A percentile compares a stretch with the other conserved stretches of the same genome.
These are phyloP conservation scores for Tetragonula clypearis DNA, from an alignment of 1,140 invertebrate genomes.

Conservation along the genomic window DNA sequence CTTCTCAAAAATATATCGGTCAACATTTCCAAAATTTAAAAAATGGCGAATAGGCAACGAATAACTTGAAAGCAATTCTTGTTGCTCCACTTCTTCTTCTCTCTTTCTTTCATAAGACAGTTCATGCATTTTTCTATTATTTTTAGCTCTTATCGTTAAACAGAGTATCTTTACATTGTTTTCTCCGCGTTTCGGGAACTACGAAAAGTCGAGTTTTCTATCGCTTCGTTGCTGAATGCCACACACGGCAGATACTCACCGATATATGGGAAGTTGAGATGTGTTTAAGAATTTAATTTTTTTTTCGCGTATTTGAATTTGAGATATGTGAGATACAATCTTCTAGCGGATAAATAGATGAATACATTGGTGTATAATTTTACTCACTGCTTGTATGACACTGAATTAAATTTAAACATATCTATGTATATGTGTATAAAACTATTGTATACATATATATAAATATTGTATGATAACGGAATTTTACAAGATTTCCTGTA, in stretches of 20 bases:
- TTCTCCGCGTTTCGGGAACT: background rate
- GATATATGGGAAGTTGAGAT: background rate
- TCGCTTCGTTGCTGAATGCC: background rate
- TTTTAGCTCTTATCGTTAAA: background rate
- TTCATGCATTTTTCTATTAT: background rate
- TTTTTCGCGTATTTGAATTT: background rate
- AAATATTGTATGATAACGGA: background rate
- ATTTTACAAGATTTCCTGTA: background rate
- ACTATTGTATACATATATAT: background rate
- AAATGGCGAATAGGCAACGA: slow-evolving; percentile 43
- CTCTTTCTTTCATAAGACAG: background rate
- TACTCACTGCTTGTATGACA: background rate
- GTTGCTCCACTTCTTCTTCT: background rate
- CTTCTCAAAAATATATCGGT: slow-evolving; percentile 28
- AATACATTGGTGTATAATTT: background rate
- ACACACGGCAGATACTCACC: background rate
- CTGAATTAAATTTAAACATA: background rate
- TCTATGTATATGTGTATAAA: background rate
- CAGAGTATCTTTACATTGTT: background rate
- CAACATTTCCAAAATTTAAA: slow-evolving; percentile 12
- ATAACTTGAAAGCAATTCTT: background rate
- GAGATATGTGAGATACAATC: background rate
- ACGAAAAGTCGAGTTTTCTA: background rate
- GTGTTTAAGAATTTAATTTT: background rate
- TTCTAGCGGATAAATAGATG: background rate